Evolutionary conservation across 2,888 invertebrate species (phyloP).

Genomic region (Imbricaverruca yamaguchii): DNA sequence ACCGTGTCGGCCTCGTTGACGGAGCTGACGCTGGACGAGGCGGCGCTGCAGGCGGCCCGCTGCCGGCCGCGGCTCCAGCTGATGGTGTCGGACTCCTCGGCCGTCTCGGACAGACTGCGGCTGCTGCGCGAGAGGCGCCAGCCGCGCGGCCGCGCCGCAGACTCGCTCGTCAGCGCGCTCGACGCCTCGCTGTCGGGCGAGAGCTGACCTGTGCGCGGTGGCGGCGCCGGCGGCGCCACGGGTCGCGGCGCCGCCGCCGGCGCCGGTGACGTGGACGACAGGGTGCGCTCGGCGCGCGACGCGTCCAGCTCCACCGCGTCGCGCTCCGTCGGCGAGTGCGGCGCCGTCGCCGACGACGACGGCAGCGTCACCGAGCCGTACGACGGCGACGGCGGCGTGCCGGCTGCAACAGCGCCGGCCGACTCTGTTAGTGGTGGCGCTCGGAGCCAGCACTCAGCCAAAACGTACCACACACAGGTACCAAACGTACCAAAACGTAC

Average conservation of each 20-base stretch:
- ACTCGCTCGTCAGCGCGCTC: neutral
- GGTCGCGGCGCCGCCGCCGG: neutral
- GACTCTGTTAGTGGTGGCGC: neutral
- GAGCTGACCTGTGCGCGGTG: neutral
- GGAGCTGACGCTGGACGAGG: slow-evolving; percentile 37
- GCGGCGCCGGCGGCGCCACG: neutral
- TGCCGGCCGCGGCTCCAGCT: neutral
- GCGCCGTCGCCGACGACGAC: slow-evolving; percentile 58
- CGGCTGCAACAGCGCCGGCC: slow-evolving; percentile 31
- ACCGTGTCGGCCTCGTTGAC: slow-evolving; percentile 35
- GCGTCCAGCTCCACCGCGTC: slow-evolving; percentile 29
- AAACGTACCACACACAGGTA: too few species aligned
- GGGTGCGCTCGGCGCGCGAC: slow-evolving; percentile 23
- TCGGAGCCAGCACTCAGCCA: too few species aligned
- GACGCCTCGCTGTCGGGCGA: slow-evolving; percentile 12
- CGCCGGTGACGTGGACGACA: neutral
- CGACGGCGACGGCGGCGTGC: slow-evolving; percentile 41
- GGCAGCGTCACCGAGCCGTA: slow-evolving; percentile 40
- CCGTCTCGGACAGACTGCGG: slow-evolving; percentile 35
- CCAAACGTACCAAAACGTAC: too few species aligned
- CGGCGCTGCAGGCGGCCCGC: slow-evolving; percentile 37
- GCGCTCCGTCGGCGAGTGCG: slow-evolving; percentile 31
- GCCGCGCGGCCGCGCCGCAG: neutral
- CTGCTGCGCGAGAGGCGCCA: neutral
- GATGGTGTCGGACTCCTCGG: slow-evolving; percentile 28